Conservation (phyloP, 2,888 invertebrate species). For the Xestobium rufovillosum region DNA sequence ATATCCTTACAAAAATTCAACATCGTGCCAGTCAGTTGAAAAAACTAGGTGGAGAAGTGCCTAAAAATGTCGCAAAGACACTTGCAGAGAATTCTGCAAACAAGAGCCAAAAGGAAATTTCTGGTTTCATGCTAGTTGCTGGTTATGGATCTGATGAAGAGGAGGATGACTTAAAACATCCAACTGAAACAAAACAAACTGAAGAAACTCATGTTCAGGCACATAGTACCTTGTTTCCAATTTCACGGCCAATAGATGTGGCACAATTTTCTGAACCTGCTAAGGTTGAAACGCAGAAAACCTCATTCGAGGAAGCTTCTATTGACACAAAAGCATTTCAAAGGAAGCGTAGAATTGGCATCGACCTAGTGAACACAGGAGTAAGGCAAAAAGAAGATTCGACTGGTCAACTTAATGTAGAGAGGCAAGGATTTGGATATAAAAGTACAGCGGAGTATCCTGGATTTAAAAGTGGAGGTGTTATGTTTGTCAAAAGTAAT, state of each 20-base stretch:
- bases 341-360: slow-evolving; percentile 49
- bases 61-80: too few species aligned
- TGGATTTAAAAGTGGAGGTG: slow-evolving; percentile 40
- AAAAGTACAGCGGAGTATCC: slow-evolving; percentile 25
- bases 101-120: slow-evolving; percentile 17
- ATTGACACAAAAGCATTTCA: slow-evolving; percentile 47
- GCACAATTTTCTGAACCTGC: slow-evolving; percentile 31
- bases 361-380: slow-evolving; percentile 40
- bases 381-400: slow-evolving; percentile 23
- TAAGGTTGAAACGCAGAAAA: slow-evolving; percentile 11
- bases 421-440: slow-evolving; percentile 31
- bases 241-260: slow-evolving; percentile 38
- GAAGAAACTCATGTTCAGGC: slow-evolving; percentile 22
- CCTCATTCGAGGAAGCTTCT: slow-evolving; percentile 17
- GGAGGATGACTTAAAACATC: slow-evolving; percentile 38
- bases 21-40: slow-evolving; percentile 42
- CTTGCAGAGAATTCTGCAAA: too few species aligned
- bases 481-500: slow-evolving; percentile 35
- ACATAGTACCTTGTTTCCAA: slow-evolving; percentile 45
- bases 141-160: slow-evolving; percentile 51
- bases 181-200: slow-evolving; percentile 16
- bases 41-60: slow-evolving; percentile 40
- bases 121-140: slow-evolving; percentile 46
- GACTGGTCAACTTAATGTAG: slow-evolving; percentile 18
- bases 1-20: slow-evolving; percentile 40